A percentile compares a stretch with the other conserved stretches of the same genome.
These are phyloP conservation scores for Myotis pilosus DNA, from an alignment of 2,797 vertebrate genomes.

Conservation along the genomic window DNA sequence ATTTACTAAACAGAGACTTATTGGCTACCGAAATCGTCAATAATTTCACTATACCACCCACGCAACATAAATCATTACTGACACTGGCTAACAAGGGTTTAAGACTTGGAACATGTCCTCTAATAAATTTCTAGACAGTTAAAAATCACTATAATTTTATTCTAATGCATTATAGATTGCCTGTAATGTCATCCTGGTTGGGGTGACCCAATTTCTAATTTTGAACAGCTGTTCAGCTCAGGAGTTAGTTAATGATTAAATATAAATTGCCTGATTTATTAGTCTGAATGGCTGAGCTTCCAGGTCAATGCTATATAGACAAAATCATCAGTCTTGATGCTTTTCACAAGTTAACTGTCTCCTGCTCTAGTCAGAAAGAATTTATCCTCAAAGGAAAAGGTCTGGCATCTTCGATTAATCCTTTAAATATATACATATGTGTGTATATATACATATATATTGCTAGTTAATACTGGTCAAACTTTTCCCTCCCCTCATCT, in stretches of 20 bases:
- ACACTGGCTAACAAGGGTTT: slow-evolving; percentile 94
- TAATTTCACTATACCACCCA: slow-evolving; percentile 90
- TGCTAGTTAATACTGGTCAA: slow-evolving; percentile 64
- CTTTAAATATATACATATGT: slow-evolving; percentile 64
- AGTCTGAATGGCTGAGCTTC: slow-evolving; percentile 97
- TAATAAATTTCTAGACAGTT: slow-evolving; percentile 99
- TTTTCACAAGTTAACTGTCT: slow-evolving; percentile 94
- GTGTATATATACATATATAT: background rate
- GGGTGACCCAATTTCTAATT: slow-evolving; percentile 99
- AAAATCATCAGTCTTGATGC: slow-evolving; percentile 99
- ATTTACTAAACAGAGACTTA: slow-evolving; percentile 93
- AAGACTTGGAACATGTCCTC: slow-evolving; percentile 95
- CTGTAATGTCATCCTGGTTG: slow-evolving; percentile 98
- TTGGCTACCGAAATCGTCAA: slow-evolving; percentile 94
- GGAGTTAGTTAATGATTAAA: slow-evolving; percentile 99
- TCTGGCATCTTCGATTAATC: slow-evolving; percentile 81
- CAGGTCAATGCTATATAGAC: slow-evolving; percentile 99
- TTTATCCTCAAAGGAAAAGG: slow-evolving; percentile 87
- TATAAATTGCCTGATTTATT: slow-evolving; percentile 99
- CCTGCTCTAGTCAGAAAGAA: slow-evolving; percentile 91
- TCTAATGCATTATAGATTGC: slow-evolving; percentile 99
- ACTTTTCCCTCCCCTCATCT: background rate
- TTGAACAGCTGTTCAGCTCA: slow-evolving; percentile 99
- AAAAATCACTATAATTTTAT: slow-evolving; percentile 99
- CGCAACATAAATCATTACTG: slow-evolving; percentile 94